Base-by-base conservation (phyloP, 2,888 invertebrate species). In the Andrena trimmerana region DNA sequence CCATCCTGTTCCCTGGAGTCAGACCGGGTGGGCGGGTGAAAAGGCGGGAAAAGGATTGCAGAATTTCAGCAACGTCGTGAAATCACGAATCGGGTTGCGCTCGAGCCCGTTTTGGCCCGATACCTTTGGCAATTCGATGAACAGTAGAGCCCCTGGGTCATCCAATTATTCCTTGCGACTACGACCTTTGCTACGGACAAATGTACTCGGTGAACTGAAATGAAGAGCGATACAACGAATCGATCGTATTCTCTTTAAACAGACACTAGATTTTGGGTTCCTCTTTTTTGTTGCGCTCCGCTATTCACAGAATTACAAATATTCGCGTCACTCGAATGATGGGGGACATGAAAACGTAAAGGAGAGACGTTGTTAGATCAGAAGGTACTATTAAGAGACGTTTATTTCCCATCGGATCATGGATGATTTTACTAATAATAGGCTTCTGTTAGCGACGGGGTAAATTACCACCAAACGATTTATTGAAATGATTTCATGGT, bases 391-490 rank as follows among this genome's bases (percentile, higher is more conserved):
- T 62, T 76, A 85, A 83, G 77, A 86, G 84, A 76, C 82, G 80
- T 88, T 86, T 88, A 81, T 72, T 60, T 54, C 66, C 78, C 78
- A 79, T 75, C 78, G 81, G 83, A 83, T 79, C 89, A 87, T 86
- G 87, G 86, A 88, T 85, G 88, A 89, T 87, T 88, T 89, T 85
- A 90, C 86, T 87, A 87, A 89, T 86, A 84, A 91, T 90, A 91
- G 90, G 90, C 73, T 90, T 90, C 92, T 93, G 92, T 90, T 91
- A 91, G 88, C 91, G 92, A 92, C 91, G 90, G 91, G 90, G 91
- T 89, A 90, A 92, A 90, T 90, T 85, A 88, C 84, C 88, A 78
- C 84, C 82, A 90, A 91, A 92, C 93, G 92, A 93, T 94, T 93
- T 42, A 42, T 42, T 13, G 42, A 42, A 42, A 42, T 42, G 42